Percentiles rank a stretch among this genome's conserved stretches.
Conservation (phyloP, 2,888 invertebrate species). For the Sarcophaga variegata region DNA sequence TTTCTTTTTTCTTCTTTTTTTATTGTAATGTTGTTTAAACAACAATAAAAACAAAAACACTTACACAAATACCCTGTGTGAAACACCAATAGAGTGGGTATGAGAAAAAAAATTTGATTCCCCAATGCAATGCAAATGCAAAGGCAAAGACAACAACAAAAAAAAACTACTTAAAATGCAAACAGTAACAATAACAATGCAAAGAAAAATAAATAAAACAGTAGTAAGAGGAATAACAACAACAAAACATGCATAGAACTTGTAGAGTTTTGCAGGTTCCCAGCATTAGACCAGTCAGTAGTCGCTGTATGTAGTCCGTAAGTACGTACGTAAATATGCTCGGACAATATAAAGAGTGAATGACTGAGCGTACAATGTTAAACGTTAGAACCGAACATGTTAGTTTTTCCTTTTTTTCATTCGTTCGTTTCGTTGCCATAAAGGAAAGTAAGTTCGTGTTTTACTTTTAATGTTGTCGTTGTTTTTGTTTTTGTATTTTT, state of each 20-base stretch:
- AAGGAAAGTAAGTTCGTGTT: neutral
- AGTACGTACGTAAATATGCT: no score
- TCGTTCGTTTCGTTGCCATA: neutral
- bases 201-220: neutral
- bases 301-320: no score
- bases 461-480: neutral
- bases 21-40: conserved; percentile 32
- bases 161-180: conserved; percentile 25
- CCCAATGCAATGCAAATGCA: conserved; percentile 6
- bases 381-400: conserved; percentile 39
- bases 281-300: neutral
- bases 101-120: conserved; percentile 22
- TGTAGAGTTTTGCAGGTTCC: conserved; percentile 5
- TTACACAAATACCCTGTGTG: no score
- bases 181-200: conserved; percentile 3
- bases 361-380: neutral
- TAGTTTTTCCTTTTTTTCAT: no score
- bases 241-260: conserved; percentile 11
- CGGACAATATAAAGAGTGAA: neutral
- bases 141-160: neutral
- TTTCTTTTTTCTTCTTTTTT: neutral
- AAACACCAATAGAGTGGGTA: neutral
- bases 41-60: neutral
- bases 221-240: neutral
- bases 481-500: neutral